Conservation (phyloP, 2,113 vertebrate genomes). For the Neolamprologus hecqui region DNA sequence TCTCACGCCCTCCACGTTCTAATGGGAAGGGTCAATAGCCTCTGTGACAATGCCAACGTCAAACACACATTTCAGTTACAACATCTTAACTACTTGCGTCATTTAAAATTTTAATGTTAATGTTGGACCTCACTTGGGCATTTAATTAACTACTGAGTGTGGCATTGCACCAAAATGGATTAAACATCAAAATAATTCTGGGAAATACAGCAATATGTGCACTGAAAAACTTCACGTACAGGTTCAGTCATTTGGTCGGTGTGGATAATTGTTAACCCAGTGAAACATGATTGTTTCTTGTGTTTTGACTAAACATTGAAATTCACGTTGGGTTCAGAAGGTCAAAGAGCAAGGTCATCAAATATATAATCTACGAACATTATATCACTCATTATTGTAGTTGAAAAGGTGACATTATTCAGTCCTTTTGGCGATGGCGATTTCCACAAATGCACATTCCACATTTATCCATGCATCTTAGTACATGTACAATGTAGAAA, state of each 20-base stretch:
- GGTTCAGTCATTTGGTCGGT: background rate
- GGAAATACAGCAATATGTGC: background rate
- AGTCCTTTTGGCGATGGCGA: background rate
- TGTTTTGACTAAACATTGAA: background rate
- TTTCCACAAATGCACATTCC: background rate
- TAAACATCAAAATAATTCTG: background rate
- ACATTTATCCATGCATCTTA: background rate
- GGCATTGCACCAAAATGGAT: background rate
- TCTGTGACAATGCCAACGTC: background rate
- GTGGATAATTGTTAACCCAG: background rate
- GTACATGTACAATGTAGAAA: background rate
- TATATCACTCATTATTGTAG: background rate
- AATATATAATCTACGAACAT: background rate
- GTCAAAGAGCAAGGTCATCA: background rate
- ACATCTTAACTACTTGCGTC: background rate
- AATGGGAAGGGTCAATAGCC: background rate
- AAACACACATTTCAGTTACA: background rate
- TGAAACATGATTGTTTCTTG: background rate
- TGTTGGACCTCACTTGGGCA: background rate
- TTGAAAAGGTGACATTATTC: background rate
- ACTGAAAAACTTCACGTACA: fast-evolving
- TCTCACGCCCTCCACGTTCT: background rate
- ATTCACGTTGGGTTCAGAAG: background rate
- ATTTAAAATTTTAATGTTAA: background rate
- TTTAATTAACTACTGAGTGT: background rate